These are phyloP conservation scores for Melinaea menophilus DNA, from an alignment of 2,888 invertebrate genomes.

Conservation along the genomic window DNA sequence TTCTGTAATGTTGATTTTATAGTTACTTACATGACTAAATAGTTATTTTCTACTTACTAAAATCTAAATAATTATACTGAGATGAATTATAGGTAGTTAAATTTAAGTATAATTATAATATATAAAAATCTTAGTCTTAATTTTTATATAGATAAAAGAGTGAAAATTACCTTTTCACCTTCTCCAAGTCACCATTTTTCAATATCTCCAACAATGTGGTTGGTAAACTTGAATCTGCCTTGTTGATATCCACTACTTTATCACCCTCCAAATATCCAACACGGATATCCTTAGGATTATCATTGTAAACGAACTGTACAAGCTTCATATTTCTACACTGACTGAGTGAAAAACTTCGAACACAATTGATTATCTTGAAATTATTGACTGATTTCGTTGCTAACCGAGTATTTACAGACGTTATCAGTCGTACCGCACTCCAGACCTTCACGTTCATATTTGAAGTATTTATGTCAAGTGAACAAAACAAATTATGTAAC, in stretches of 20 bases:
- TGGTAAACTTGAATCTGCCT: slow-evolving; percentile 66
- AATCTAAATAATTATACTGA: too few relatives aligned
- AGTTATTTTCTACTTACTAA: too few relatives aligned
- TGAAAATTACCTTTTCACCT: slow-evolving; percentile 51
- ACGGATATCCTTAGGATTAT: slow-evolving; percentile 78
- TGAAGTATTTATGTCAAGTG: slow-evolving; percentile 25
- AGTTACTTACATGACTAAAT: too few relatives aligned
- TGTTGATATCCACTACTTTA: slow-evolving; percentile 83
- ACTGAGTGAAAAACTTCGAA: slow-evolving; percentile 47
- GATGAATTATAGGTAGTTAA: too few relatives aligned
- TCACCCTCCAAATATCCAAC: slow-evolving; percentile 82
- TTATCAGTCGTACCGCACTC: slow-evolving; percentile 36
- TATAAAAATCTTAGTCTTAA: background rate
- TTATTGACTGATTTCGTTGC: slow-evolving; percentile 20
- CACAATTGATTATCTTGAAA: slow-evolving; percentile 17
- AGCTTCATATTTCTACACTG: slow-evolving; percentile 79
- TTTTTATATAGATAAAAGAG: background rate
- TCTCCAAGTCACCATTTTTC: slow-evolving; percentile 50
- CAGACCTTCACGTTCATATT: slow-evolving; percentile 27
- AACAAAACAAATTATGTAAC: slow-evolving; percentile 26
- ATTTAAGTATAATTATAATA: too few relatives aligned
- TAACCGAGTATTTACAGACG: slow-evolving; percentile 43
- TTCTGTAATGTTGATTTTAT: too few relatives aligned
- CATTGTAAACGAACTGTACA: slow-evolving; percentile 80
- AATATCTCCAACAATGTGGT: slow-evolving; percentile 68